These are phyloP conservation scores for Limosa lapponica DNA, from an alignment of 2,797 vertebrate species.

Conservation along the genomic window DNA sequence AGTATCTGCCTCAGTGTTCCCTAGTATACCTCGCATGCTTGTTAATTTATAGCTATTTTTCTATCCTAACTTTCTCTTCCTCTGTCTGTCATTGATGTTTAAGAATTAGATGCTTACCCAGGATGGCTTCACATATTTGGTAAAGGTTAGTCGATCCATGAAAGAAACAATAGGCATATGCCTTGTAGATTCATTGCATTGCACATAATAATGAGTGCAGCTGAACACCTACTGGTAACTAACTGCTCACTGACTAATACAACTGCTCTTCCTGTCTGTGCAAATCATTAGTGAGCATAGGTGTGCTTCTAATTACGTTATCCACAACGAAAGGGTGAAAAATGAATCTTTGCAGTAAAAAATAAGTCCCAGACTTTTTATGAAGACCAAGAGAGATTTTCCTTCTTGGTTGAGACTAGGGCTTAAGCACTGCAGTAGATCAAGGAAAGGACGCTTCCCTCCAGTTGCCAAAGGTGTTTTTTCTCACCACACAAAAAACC, in stretches of 20 bases:
- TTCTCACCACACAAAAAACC: background rate
- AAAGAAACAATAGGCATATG: background rate
- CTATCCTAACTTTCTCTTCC: background rate
- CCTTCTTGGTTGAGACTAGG: background rate
- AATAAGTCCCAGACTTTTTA: background rate
- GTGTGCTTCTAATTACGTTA: background rate
- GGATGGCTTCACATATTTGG: background rate
- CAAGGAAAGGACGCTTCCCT: background rate
- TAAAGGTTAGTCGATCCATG: background rate
- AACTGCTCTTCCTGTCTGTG: background rate
- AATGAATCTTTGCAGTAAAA: background rate
- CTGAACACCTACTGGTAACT: background rate
- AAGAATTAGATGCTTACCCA: background rate
- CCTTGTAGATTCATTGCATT: background rate
- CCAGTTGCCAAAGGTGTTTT: background rate
- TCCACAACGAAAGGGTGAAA: background rate
- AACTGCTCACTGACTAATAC: background rate
- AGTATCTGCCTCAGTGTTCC: background rate
- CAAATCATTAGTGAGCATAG: background rate
- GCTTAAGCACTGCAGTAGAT: background rate
- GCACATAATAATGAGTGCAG: background rate
- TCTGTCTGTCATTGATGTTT: background rate
- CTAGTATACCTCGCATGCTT: background rate
- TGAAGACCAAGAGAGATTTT: background rate
- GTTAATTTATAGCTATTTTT: background rate